Evolutionary conservation across 2,113 vertebrate species (phyloP), one percentile per base, ranked within the genome.

Genomic region (Leiothrix lutea): DNA sequence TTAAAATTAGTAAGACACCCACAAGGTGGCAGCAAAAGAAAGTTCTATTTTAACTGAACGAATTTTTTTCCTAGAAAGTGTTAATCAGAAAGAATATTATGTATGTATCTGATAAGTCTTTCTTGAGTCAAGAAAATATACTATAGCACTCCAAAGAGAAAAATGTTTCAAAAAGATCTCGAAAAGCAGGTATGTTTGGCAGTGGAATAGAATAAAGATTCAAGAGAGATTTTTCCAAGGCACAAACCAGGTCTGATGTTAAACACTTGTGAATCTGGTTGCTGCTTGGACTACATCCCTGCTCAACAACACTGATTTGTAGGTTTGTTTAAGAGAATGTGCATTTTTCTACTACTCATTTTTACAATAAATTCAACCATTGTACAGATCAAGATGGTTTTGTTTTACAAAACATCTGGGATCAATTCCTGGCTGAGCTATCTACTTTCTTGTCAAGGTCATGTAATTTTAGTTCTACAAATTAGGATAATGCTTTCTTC

Each of bases 21-120:
- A 97, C 95, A 86, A 96, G 97, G 94, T 98, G 98, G 98, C 97
- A 98, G 96, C 96, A 98, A 92, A 73, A 90, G 86, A 82, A 97
- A 97, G 93, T 86, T 96, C 12, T 14, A 45, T 44, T 90, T 89
- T 87, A 66, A 69, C 36, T 3, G 4, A 62, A 40, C 13, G 3
- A 38, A 10, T 56, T 9, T 53, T 73, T 74, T 87, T 61, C 75
- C 50, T 75, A 61, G 31, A 48, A 69, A 80, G 31, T 12, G 28
- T 67, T 88, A 60, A 80, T 89, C 28, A 40, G 54, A 88, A 88
- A 75, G 38, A 33, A 35, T 66, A 67, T 47, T 26, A 79, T 6
- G 8, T 58, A n/a, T 45, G 7, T 35, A 67, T 23, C 21, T 54
- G 19, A 5, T 67, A 80, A 61, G 8, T 12, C 47, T 87, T n/a